Base-by-base conservation (phyloP, 2,888 invertebrate species). In the Endomychus coccineus region DNA sequence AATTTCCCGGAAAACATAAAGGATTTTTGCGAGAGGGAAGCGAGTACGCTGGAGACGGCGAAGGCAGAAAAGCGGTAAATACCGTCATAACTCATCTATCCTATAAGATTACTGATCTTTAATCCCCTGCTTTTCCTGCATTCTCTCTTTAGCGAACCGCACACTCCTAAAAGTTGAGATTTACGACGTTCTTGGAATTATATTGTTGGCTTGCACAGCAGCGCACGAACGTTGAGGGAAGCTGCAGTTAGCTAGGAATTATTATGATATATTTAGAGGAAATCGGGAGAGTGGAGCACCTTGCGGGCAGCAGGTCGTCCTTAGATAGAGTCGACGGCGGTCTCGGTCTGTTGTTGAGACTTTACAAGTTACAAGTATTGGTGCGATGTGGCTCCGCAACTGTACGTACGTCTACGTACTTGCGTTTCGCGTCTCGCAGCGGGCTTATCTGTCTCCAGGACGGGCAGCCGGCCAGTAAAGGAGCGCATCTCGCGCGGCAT, bases 41-140 rank as follows among this genome's bases (percentile, higher is more conserved):
- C 55, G 57, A 52, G 55, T 53, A 55, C 58, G 58, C 23, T 16
- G 27, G 37, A 15, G n/a, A n/a, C n/a, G n/a, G n/a, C n/a, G n/a
- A n/a, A n/a, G n/a, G n/a, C n/a, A n/a, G 32, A 32, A 31, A 58
- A 59, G 56, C 57, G 60, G 61, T 57, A 64, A 66, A 71, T 70
- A 62, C 62, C 62, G 64, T 73, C 74, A 77, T 78, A 78, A 77
- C 71, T 78, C 77, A 77, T 77, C 75, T 69, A 70, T 68, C 67
- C 69, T 73, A 74, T 74, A 73, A 77, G 77, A 78, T 78, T 77
- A 77, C 77, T 77, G 77, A 78, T 78, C 77, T 78, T 77, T 78
- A 78, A 78, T 78, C 78, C 77, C 75, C 75, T 75, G 72, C 69
- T 70, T 61, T 62, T 58, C 59, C 54, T 53, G 63, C 64, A 69